Percentiles rank a stretch among this genome's conserved stretches.
Evolutionary conservation across 2,113 vertebrate genomes (phyloP).

Genomic region (Lethenteron camtschaticum): DNA sequence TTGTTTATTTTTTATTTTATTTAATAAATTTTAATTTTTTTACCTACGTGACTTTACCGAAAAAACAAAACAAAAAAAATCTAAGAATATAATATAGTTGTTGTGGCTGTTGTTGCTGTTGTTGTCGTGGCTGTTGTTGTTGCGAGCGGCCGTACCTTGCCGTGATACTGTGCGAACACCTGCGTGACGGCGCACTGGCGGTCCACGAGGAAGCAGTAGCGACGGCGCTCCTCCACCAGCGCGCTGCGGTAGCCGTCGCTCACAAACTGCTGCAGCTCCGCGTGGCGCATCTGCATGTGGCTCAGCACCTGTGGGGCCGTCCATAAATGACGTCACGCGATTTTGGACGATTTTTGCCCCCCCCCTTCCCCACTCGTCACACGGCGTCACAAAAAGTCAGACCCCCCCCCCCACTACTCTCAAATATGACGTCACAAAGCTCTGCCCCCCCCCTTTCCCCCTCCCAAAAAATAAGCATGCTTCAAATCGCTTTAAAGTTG

Average conservation of each 20-base stretch:
- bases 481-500: too few relatives aligned
- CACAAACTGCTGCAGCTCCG: conserved; percentile 75
- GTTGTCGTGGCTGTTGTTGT: background rate
- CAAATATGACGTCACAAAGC: too few relatives aligned
- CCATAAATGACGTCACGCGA: too few relatives aligned
- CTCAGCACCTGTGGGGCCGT: too few relatives aligned
- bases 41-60: background rate
- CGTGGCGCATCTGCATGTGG: conserved; percentile 47
- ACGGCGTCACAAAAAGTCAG: too few relatives aligned
- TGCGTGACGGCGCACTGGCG: conserved; percentile 70
- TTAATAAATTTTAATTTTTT: background rate
- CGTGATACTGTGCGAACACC: conserved; percentile 42
- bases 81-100: background rate
- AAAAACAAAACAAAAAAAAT: background rate
- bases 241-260: conserved; percentile 75
- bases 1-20: background rate
- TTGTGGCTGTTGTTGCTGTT: background rate
- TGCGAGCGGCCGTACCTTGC: conserved; percentile 30
- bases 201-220: conserved; percentile 90
- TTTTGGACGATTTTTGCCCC: too few relatives aligned
- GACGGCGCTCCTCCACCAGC: conserved; percentile 69
- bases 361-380: too few relatives aligned
- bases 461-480: too few relatives aligned
- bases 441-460: too few relatives aligned
- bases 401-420: too few relatives aligned